Evolutionary conservation across 2,888 invertebrate genomes (phyloP).

Genomic region (Byasa hedistus): DNA sequence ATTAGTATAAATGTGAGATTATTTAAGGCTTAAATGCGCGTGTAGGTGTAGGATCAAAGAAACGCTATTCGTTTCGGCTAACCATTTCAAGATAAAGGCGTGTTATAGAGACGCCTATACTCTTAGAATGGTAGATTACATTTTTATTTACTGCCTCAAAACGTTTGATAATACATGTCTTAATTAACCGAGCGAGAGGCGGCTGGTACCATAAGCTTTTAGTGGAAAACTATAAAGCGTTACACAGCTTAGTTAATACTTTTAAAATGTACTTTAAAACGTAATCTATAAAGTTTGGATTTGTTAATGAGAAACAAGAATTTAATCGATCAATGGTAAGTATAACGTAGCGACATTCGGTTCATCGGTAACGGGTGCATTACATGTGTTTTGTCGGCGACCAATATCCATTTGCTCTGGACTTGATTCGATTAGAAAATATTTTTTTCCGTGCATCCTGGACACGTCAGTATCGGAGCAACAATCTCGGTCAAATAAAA

Average conservation of each 20-base stretch:
- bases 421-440: constrained; percentile 65
- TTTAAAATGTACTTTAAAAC: constrained; percentile 33
- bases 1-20: constrained; percentile 70
- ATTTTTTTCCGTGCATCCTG: constrained; percentile 45
- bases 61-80: constrained; percentile 66
- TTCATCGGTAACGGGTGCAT: constrained; percentile 56
- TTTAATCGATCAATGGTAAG: constrained; percentile 31
- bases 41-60: constrained; percentile 77
- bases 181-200: constrained; percentile 77
- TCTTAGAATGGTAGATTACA: constrained; percentile 70
- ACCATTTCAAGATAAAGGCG: constrained; percentile 70
- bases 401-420: constrained; percentile 69
- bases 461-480: constrained; percentile 8
- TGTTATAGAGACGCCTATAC: constrained; percentile 73
- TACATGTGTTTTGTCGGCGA: constrained; percentile 72
- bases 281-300: constrained; percentile 27
- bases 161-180: constrained; percentile 79
- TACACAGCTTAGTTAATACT: constrained; percentile 12
- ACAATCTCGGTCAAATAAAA: constrained; percentile 9
- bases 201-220: constrained; percentile 47
- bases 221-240: constrained; percentile 33
- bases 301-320: constrained; percentile 13
- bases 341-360: constrained; percentile 32
- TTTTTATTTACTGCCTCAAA: constrained; percentile 78
- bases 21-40: constrained; percentile 61